These are phyloP conservation scores for Pygocentrus nattereri DNA, from an alignment of 2,797 vertebrate species.

Conservation along the genomic window DNA sequence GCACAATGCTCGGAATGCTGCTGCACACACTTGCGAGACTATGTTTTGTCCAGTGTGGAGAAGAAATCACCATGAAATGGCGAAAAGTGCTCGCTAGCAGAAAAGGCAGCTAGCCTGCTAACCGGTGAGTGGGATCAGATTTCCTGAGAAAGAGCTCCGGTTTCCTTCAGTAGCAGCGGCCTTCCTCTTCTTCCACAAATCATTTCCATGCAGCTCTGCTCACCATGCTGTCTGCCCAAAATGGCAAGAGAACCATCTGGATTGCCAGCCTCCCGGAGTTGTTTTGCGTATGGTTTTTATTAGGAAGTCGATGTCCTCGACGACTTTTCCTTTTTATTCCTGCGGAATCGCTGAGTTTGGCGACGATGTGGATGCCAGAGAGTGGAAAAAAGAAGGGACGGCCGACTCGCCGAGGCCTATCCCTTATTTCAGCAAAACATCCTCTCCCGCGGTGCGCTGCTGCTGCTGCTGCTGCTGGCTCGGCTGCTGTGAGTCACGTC, in stretches of 20 bases:
- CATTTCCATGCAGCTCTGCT: slow-evolving; percentile 72
- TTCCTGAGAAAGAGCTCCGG: slow-evolving; percentile 57
- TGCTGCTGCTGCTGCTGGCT: slow-evolving; percentile 84
- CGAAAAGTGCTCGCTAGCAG: slow-evolving; percentile 62
- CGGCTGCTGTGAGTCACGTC: slow-evolving; percentile 88
- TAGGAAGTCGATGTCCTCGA: slow-evolving; percentile 66
- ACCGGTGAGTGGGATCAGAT: slow-evolving; percentile 73
- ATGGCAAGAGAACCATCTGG: slow-evolving; percentile 69
- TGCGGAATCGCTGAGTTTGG: slow-evolving; percentile 50
- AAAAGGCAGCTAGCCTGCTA: slow-evolving; percentile 72
- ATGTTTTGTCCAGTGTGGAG: background rate
- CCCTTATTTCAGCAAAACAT: slow-evolving; percentile 88
- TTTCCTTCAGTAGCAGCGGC: slow-evolving; percentile 61
- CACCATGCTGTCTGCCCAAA: slow-evolving; percentile 66
- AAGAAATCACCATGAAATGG: slow-evolving; percentile 18
- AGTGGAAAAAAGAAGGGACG: slow-evolving; percentile 73
- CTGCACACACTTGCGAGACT: background rate
- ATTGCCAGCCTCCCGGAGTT: slow-evolving; percentile 62
- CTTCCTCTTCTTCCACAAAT: slow-evolving; percentile 69
- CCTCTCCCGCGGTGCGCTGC: slow-evolving; percentile 70
- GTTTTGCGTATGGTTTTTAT: slow-evolving; percentile 17
- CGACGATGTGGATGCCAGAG: slow-evolving; percentile 52
- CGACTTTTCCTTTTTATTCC: slow-evolving; percentile 46
- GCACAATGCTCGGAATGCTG: slow-evolving; percentile 6
- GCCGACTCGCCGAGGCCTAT: slow-evolving; percentile 83